Base-by-base conservation (phyloP, 1,140 invertebrate species). In the Pollicipes pollicipes region DNA sequence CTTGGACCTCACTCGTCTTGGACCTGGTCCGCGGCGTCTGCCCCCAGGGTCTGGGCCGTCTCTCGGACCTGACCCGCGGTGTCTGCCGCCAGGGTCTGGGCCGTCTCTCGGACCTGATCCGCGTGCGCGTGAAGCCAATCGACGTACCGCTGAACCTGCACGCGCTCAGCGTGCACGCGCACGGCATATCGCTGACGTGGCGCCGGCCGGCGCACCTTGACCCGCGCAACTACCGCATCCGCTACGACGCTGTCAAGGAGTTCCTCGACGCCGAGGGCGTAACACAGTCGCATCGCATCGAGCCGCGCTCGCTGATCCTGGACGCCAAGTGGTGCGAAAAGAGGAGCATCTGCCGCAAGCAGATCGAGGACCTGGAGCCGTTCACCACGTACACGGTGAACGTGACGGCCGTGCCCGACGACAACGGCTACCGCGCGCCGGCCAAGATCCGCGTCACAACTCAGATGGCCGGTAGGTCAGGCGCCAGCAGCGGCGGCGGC, bases 321-420 rank as follows among this genome's bases (percentile, higher is more conserved):
- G 86, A 88, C 73, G 84, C 88, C 30, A 83, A 86, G 64, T 82
- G 83, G 24, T 87, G 85, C 27, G 75, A 78, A 69, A 74, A 77
- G 30, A 76, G 3, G 6, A 29, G 28, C 28, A n/a, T n/a, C 68
- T 84, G 83, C 26, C 10, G 64, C 6, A 85, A 87, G 75, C 90
- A 88, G 0, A 90, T 95, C 69, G 88, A 92, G 77, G 90, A 93
- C 77, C 80, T 96, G 35, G 91, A 91, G 64, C 93, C 93, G 0
- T 95, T 95, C 77, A 96, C 93, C 2, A 96, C 91, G 0, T 96
- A 96, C 78, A 92, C 90, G 77, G 92, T 96, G 1, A 95, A 96
- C 77, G 91, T 96, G 10, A 93, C 90, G 77, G 93, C 91, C 32
- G 87, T 95, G 63, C 91, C 92, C 0, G 84, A 87, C 32, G 91